Evolutionary conservation across 2,888 invertebrate genomes (phyloP), one percentile per base, ranked within the genome.

Genomic region (Philaethria dido): DNA sequence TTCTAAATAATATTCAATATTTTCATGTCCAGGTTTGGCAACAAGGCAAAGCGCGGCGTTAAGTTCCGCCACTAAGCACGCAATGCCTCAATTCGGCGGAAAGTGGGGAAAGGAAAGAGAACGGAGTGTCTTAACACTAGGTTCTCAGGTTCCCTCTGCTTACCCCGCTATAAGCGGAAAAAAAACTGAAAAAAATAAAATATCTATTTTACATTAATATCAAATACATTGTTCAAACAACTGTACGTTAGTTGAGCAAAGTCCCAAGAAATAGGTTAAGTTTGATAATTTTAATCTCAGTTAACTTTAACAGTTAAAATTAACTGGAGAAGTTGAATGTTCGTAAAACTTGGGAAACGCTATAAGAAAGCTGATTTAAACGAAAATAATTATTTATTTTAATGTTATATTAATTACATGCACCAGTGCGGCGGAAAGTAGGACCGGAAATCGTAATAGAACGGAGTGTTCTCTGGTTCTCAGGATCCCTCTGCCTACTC

Each of bases 201-300:
- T n/a, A n/a, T n/a, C n/a, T n/a, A 22, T n/a, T 16, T 9, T 42
- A 25, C 13, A 39, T 25, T 42, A 57, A 11, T 57, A 25, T 16
- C 29, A 52, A 52, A 33, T 33, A 29, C 52, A 52, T 52, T 29
- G 52, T 52, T 52, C 29, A 16, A 16, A 16, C 18, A 8, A 52
- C 16, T 33, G 29, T 16, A 52, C n/a, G 16, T 29, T 11, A 29
- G 52, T 16, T 3, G 52, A 52, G 25, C 11, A 52, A 52, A 33
- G 16, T 16, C 29, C 52, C 16, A 52, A 52, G 29, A 16, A 52
- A 52, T 52, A 33, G 52, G 52, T 52, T 52, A 52, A 52, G 16
- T 52, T 52, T 52, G 52, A 52, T 52, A 52, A 33, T 52, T 52
- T 52, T 52, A 52, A 52, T 52, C 52, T 52, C 52, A 33, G 52